Evolutionary conservation across 2,888 invertebrate genomes (phyloP).

Genomic region (Drosophila mayaguana): DNA sequence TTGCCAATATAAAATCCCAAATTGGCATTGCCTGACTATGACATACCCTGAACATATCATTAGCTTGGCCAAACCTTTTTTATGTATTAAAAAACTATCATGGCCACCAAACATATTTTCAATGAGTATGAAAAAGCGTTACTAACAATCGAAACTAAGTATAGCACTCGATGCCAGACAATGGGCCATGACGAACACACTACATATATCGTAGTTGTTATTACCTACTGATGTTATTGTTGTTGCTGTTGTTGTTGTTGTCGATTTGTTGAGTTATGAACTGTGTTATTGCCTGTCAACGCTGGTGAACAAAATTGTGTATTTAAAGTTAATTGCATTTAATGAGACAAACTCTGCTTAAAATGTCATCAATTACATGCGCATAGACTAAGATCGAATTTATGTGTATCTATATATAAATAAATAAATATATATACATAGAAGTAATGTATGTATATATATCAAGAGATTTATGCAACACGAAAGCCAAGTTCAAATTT

Average conservation of each 20-base stretch:
- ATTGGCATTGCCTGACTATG: neutral
- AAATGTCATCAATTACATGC: slow-evolving; percentile 54
- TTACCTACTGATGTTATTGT: neutral
- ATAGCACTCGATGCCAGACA: slow-evolving; percentile 37
- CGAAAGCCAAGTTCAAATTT: slow-evolving; percentile 50
- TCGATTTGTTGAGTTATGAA: slow-evolving; percentile 49
- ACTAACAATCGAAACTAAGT: slow-evolving; percentile 38
- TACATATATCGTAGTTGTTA: slow-evolving; percentile 13
- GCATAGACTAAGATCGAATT: slow-evolving; percentile 27
- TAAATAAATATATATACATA: neutral
- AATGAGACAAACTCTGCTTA: slow-evolving; percentile 59
- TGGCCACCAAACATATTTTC: neutral
- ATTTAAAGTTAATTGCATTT: slow-evolving; percentile 77
- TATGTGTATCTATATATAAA: neutral
- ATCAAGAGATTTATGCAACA: slow-evolving; percentile 9
- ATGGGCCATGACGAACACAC: slow-evolving; percentile 56
- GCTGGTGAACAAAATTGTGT: slow-evolving; percentile 61
- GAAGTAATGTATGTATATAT: slow-evolving; percentile 6
- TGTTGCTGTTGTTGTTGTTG: slow-evolving; percentile 21
- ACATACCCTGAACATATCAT: neutral
- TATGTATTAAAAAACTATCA: neutral
- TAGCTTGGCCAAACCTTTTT: neutral
- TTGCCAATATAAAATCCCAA: slow-evolving; percentile 25
- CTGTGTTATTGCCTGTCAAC: slow-evolving; percentile 63
- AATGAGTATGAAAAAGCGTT: slow-evolving; percentile 6